Evolutionary conservation across 2,888 invertebrate genomes (phyloP), one percentile per base, ranked within the genome.

Genomic region (Aphodius granarius): DNA sequence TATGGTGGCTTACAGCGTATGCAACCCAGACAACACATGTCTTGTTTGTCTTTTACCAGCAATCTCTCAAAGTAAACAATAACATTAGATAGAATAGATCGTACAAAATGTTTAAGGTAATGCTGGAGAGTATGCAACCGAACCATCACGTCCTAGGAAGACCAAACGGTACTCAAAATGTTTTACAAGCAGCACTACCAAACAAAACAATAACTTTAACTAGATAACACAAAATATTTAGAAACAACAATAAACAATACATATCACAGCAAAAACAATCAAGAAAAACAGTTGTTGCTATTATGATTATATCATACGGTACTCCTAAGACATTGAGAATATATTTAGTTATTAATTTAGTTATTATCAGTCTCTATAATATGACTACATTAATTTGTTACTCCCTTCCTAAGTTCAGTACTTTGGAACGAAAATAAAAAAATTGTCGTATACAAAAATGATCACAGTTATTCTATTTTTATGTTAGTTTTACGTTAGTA

Each of bases 361-460:
- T 43, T 43, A 43, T 43, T 9, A 43, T 43, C 43, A 43, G 43
- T 43, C 43, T 43, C 43, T 43, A 43, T 43, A 43, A 43, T 43
- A 6, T 43, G 13, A 43, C 43, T 43, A 43, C 43, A 9, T 43
- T 9, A 9, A 9, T 43, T 43, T 43, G 43, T 43, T 43, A 43
- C 43, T 43, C 13, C 6, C 43, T 43, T 43, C 43, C 13, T 3
- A 43, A 9, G 43, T 43, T 43, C 43, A 43, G 43, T 43, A 43
- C 43, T 43, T 43, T 13, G 13, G 13, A 43, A 63, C 15, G 15
- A 64, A 71, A 23, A 72, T 66, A 73, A 76, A 78, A 78, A 78
- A 79, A 80, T 43, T 78, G 43, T 83, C 84, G 84, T 84, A 84
- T 84, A 84, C 83, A 83, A 84, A 83, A 83, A 82, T 81, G 81